Base-by-base conservation (phyloP, 2,888 invertebrate genomes). In the Laothoe populi region DNA sequence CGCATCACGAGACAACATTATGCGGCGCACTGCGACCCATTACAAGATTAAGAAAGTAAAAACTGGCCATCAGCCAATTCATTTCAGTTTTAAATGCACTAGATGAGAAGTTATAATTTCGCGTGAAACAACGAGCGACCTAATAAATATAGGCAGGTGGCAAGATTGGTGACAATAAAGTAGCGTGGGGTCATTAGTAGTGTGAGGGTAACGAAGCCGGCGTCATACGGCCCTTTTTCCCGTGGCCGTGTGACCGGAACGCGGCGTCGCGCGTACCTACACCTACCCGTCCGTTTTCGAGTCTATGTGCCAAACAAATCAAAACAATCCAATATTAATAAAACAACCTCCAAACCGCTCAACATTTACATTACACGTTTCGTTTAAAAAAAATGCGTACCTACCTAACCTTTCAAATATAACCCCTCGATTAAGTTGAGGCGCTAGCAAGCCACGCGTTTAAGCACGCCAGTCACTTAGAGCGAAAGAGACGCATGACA, bases 131-230 rank as follows among this genome's bases (percentile, higher is more conserved):
- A n/a, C 67, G 66, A 67, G 72, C 70, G 79, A 82, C 79, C 82
- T 83, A 88, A 82, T 82, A 82, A 82, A 82, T 82, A 77, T 75
- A 82, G n/a, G 87, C 89, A 88, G 88, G 89, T 88, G 90, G 88
- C 87, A 87, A 88, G 84, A 81, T 86, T 82, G 79, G 82, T 82
- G 80, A 83, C 87, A 86, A 87, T 88, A 85, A 86, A 87, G 84
- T 84, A 86, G 88, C 88, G 89, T 88, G 90, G 87, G 66, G 86
- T 86, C 90, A 87, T 88, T 87, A 85, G 78, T 81, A 81, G 75
- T 77, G 81, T 77, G 85, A 81, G 85, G 84, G 83, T 86, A 86
- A 84, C 83, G 79, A 83, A 80, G 83, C 86, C 84, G 84, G 83
- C 82, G 82, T 67, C 82, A 74, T 88, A 86, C 83, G 83, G 87